phyloP scores from a whole-genome alignment of 2,888 invertebrate genomes.

The Scelioninae gen. 1 region DNA sequence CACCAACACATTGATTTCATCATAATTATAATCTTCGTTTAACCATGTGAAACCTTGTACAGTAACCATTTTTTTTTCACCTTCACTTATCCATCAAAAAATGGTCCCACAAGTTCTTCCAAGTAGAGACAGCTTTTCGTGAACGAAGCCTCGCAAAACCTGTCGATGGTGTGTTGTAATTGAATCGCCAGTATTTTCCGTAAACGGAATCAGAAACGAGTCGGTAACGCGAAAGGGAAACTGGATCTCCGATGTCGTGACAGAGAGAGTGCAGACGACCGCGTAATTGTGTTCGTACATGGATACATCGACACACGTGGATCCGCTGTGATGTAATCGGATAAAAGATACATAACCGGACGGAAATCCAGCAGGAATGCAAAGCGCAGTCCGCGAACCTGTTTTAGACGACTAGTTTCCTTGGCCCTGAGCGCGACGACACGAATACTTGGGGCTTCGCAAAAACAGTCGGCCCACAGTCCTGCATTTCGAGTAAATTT shows the following conservation, averaged over 20 bases:
- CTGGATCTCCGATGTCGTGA: constrained; percentile 54
- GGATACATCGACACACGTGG: constrained; percentile 13
- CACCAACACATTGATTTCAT: too few species aligned
- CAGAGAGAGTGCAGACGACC: constrained; percentile 50
- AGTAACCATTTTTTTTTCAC: neutral
- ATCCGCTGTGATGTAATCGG: constrained; percentile 60
- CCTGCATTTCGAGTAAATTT: constrained; percentile 15
- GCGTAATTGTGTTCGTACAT: constrained; percentile 14
- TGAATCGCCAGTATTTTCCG: constrained; percentile 60
- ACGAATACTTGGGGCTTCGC: constrained; percentile 28
- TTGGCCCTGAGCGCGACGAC: constrained; percentile 57
- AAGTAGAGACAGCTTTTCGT: constrained; percentile 23
- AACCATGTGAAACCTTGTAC: constrained; percentile 4
- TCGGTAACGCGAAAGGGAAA: constrained; percentile 62
- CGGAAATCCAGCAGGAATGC: constrained; percentile 65
- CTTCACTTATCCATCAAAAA: constrained; percentile 18
- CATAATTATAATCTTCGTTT: too few species aligned
- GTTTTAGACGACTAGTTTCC: constrained; percentile 64
- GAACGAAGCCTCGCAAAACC: constrained; percentile 25
- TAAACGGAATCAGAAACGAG: constrained; percentile 56
- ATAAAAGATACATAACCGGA: constrained; percentile 67
- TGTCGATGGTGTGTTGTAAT: constrained; percentile 49
- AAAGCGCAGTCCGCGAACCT: constrained; percentile 52
- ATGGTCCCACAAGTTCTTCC: constrained; percentile 7
- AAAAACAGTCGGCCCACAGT: constrained; percentile 24